Percentiles rank a stretch among this genome's conserved stretches.
Conservation (phyloP, 2,113 vertebrate species). For the Nymphicus hollandicus region DNA sequence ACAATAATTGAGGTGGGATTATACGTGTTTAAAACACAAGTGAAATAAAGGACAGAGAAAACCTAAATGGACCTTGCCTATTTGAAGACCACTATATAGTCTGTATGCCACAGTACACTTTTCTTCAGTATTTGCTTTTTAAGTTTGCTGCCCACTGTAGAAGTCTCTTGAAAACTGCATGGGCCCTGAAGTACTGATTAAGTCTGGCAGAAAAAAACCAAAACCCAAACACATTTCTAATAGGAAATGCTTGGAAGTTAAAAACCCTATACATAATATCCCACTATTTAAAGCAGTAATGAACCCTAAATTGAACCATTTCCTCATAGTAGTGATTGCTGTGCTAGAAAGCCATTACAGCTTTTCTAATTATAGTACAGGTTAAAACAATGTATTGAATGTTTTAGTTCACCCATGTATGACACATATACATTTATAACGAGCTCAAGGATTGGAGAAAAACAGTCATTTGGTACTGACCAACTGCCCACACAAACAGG, state of each 20-base stretch:
- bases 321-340: background rate
- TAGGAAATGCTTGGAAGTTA: background rate
- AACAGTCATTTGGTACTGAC: background rate
- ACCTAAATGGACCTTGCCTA: background rate
- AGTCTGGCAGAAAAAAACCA: background rate
- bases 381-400: background rate
- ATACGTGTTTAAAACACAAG: background rate
- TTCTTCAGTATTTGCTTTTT: slow-evolving; percentile 19
- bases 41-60: slow-evolving; percentile 33
- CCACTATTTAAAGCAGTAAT: background rate
- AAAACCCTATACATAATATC: background rate
- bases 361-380: background rate
- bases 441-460: background rate
- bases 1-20: background rate
- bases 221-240: background rate
- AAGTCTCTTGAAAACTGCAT: slow-evolving; percentile 4
- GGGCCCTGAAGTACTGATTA: background rate
- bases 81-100: background rate
- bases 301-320: background rate
- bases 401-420: background rate
- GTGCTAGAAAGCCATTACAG: background rate
- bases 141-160: background rate
- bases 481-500: background rate
- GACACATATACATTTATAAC: background rate
- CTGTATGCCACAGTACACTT: background rate